Evolutionary conservation across 2,113 vertebrate genomes (phyloP), one percentile per base, ranked within the genome.

Genomic region (Dipodomys spectabilis): DNA sequence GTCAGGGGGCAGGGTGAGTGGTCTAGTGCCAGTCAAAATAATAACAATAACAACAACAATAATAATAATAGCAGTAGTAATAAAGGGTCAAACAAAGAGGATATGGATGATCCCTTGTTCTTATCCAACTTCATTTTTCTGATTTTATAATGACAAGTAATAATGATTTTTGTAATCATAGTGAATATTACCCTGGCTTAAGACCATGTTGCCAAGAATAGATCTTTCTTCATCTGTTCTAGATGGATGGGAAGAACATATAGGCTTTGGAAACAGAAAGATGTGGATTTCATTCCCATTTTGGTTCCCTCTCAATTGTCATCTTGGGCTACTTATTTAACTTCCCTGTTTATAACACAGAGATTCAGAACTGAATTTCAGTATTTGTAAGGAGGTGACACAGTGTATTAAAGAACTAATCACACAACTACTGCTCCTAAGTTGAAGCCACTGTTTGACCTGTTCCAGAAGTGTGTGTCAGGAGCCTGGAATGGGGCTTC

Each of bases 161-260:
- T 53, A 74, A 68, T 35, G 71, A 68, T 44, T 86, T 77, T 62
- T 80, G 13, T 53, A 32, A 72, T 87, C 53, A 57, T 19, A n/a
- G 69, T 84, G 64, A 75, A 39, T 25, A 32, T 65, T 60, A 44
- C 49, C 44, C 7, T 77, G 62, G 35, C 71, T 92, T 39, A 65
- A 92, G 74, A 62, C 30, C 28, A 35, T 82, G 30, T 90, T 88
- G 60, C 84, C 71, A 73, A 53, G 32, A 96, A 23, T 35, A 93
- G 12, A 89, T 7, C 53, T 81, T 81, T 90, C 74, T 88, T 91
- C 35, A 30, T 86, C 39, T 79, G 4, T 82, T 94, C 74, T 44
- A 75, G 64, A 94, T 35, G 45, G 25, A 62, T 67, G 53, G 57
- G 27, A 81, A 65, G 44, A 86, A 67, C 22, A 2, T 1, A 20